phyloP scores from a whole-genome alignment of 2,113 vertebrate genomes.

The Cyanocitta stelleri region DNA sequence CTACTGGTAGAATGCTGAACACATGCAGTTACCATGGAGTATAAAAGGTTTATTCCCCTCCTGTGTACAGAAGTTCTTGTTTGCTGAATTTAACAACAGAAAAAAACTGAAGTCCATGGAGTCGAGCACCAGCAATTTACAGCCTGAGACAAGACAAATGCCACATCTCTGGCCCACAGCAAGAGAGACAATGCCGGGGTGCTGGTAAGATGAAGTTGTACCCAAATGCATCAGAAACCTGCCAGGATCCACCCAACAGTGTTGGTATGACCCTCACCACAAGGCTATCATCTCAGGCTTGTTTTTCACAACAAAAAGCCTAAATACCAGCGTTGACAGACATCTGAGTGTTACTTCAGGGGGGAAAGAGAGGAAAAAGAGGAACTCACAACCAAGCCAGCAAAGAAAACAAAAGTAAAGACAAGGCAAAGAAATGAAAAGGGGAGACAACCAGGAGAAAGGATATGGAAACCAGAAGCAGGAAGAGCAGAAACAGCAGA shows the following conservation, averaged over 20 bases:
- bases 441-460: neutral
- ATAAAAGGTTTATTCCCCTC: neutral
- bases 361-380: neutral
- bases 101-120: neutral
- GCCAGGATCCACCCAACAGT: neutral
- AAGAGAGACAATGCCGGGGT: neutral
- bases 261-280: neutral
- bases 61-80: neutral
- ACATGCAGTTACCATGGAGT: neutral
- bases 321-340: neutral
- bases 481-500: neutral
- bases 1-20: neutral
- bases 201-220: neutral
- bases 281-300: neutral
- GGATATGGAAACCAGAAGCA: neutral
- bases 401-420: neutral
- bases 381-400: neutral
- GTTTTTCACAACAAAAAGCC: neutral
- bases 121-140: fast-evolving
- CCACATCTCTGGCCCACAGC: neutral
- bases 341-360: neutral
- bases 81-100: neutral
- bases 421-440: neutral
- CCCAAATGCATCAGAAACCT: neutral
- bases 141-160: neutral